Evolutionary conservation across 2,113 vertebrate species (phyloP), one percentile per base, ranked within the genome.

Genomic region (Anolis sagrei): DNA sequence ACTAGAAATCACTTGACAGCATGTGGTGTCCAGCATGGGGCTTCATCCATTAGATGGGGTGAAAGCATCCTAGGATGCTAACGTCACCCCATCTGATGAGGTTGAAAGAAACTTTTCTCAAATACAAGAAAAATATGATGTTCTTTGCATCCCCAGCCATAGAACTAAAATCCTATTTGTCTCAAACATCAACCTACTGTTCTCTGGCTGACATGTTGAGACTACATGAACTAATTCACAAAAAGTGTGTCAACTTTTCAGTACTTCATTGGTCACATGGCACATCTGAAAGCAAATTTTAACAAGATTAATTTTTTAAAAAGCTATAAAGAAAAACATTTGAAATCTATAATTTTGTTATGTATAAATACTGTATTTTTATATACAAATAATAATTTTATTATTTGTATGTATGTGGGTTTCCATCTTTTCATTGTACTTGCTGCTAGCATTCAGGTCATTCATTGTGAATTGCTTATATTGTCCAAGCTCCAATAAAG

Each of bases 391-490:
- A 77, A 78, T 58, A 25, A 61, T 58, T 78, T 29, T 1, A 25
- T 11, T 10, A 49, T 21, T 16, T 49, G 62, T 49, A 23, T 58
- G 2, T 51, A 29, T 81, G 27, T 81, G 8, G 25, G 7, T 81
- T 16, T 2, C 25, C 80, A 18, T 83, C 23, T 76, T 61, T 4
- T 74, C 36, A 79, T 49, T 78, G 70, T 64, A 32, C 27, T 29
- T 68, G 27, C 27, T 66, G 62, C 29, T 68, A 68, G 10, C 64
- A 29, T 68, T 68, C 27, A 68, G 39, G 1, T 86, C 79, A 82
- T 72, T 82, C 80, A 77, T 48, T 82, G 27, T 54, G 68, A 77
- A 82, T 87, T 64, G 54, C 54, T 80, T 88, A 54, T 19, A 83
- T 51, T 39, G 51, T 25, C n/a, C 34, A 25, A 84, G 48, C 21